Evolutionary conservation across 1,140 invertebrate genomes (phyloP).

Genomic region (Mylabris phalerata): DNA sequence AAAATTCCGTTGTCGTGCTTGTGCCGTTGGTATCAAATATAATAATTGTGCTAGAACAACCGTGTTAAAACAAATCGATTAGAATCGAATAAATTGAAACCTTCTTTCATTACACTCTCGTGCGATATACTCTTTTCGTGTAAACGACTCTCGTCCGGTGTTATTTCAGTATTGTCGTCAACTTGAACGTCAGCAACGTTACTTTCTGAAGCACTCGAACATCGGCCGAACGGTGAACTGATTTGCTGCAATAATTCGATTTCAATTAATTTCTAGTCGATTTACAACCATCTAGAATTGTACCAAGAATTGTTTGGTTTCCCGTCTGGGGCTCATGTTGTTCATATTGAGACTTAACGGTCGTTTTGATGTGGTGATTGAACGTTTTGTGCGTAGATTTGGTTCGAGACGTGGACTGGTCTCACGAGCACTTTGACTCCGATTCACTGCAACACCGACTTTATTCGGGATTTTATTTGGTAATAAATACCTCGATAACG

Average conservation of each 20-base stretch:
- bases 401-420: conserved; percentile 16
- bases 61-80: no score
- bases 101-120: conserved; percentile 37
- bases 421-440: conserved; percentile 35
- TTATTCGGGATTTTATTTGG: conserved; percentile 39
- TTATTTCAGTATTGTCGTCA: background rate
- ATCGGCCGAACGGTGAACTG: conserved; percentile 15
- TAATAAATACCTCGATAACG: conserved; percentile 33
- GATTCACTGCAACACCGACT: conserved; percentile 35
- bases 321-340: conserved; percentile 19
- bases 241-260: background rate
- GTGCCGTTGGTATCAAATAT: conserved; percentile 69
- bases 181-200: conserved; percentile 16
- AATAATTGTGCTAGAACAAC: conserved; percentile 61
- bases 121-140: conserved; percentile 36
- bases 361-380: conserved; percentile 32
- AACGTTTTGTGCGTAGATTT: conserved; percentile 29
- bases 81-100: background rate
- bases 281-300: background rate
- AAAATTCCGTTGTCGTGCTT: conserved; percentile 73
- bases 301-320: conserved; percentile 16
- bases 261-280: background rate
- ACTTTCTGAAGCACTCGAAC: conserved; percentile 36
- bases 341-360: conserved; percentile 36
- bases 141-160: conserved; percentile 23